phyloP scores from a whole-genome alignment of 2,797 vertebrate genomes.

The Sandelia bainsii region DNA sequence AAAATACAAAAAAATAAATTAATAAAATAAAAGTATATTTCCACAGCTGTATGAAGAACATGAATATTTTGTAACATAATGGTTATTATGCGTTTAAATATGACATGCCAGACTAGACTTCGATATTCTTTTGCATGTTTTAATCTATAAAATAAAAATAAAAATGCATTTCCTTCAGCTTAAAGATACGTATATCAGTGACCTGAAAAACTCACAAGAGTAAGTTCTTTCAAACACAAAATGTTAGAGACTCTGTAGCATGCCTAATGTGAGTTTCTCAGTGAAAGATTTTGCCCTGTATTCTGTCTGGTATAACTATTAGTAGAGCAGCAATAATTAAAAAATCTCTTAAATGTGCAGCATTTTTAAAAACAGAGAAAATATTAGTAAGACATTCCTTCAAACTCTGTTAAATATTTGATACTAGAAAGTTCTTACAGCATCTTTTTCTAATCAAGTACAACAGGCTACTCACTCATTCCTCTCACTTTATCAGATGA shows the following conservation, averaged over 20 bases:
- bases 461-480: conserved; percentile 31
- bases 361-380: neutral
- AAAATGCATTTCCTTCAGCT: conserved; percentile 4
- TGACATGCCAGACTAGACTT: neutral
- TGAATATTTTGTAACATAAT: too few species aligned
- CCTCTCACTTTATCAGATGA: conserved; percentile 55
- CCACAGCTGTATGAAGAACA: too few species aligned
- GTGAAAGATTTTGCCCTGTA: neutral
- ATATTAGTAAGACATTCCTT: neutral
- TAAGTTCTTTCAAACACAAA: neutral
- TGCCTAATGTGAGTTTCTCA: neutral
- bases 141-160: neutral
- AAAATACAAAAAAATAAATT: too few species aligned
- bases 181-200: neutral
- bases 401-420: conserved; percentile 17
- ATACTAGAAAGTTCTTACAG: conserved; percentile 1
- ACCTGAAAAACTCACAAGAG: neutral
- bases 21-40: neutral
- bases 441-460: conserved; percentile 31
- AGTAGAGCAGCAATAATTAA: neutral
- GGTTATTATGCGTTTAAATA: neutral
- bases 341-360: neutral
- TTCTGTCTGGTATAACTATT: neutral
- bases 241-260: neutral
- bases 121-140: neutral